phyloP scores from a whole-genome alignment of 2,113 vertebrate genomes.

The Corythoichthys haematopterus region DNA sequence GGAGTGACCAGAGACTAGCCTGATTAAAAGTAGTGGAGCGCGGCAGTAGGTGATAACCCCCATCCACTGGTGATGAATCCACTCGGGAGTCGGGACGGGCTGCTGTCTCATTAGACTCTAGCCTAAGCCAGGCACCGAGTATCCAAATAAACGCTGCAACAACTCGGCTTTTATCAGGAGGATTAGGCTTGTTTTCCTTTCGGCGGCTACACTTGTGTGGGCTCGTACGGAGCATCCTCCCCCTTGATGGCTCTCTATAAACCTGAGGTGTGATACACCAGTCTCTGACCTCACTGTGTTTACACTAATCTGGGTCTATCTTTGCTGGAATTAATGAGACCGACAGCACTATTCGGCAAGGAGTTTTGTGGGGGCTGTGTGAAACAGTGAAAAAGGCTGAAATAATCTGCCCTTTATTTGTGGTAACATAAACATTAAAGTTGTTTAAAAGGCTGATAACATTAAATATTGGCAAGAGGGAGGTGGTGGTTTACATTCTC shows the following conservation, averaged over 20 bases:
- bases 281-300: slow-evolving; percentile 53
- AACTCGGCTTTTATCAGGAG: slow-evolving; percentile 66
- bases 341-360: slow-evolving; percentile 57
- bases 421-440: slow-evolving; percentile 72
- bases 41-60: slow-evolving; percentile 81
- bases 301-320: slow-evolving; percentile 64
- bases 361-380: slow-evolving; percentile 51
- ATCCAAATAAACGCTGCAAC: slow-evolving; percentile 68
- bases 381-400: slow-evolving; percentile 63
- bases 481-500: slow-evolving; percentile 79
- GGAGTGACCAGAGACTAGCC: slow-evolving; percentile 83
- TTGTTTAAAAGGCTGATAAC: slow-evolving; percentile 77
- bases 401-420: slow-evolving; percentile 72
- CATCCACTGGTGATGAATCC: slow-evolving; percentile 76
- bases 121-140: slow-evolving; percentile 56
- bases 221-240: slow-evolving; percentile 42
- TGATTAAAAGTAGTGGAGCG: slow-evolving; percentile 87
- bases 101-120: slow-evolving; percentile 65
- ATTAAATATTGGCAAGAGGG: slow-evolving; percentile 74
- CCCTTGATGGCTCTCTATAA: slow-evolving; percentile 49
- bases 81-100: slow-evolving; percentile 57
- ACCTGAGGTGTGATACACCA: slow-evolving; percentile 69
- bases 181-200: slow-evolving; percentile 72
- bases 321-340: slow-evolving; percentile 64
- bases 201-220: slow-evolving; percentile 62